Evolutionary conservation across 2,797 vertebrate genomes (phyloP).

Genomic region (Cryptoblepharus egeriae): DNA sequence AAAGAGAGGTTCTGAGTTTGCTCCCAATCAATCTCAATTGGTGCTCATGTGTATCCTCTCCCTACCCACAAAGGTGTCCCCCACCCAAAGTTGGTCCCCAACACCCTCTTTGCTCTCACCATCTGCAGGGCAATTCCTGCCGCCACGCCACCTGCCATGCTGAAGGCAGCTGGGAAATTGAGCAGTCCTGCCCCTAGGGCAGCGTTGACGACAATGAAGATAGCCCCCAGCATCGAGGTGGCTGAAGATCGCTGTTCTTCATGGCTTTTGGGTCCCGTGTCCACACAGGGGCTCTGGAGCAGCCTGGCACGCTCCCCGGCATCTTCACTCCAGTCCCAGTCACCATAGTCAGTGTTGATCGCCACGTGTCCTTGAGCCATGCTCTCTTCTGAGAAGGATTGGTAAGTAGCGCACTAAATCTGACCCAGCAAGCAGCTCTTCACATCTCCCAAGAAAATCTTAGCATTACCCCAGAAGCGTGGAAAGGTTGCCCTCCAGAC

Average conservation of each 20-base stretch:
- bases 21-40: too few relatives aligned
- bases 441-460: not conserved
- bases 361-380: constrained; percentile 78
- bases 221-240: constrained; percentile 84
- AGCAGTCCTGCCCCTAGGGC: constrained; percentile 94
- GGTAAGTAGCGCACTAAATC: not conserved
- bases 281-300: constrained; percentile 90
- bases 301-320: constrained; percentile 90
- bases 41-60: too few relatives aligned
- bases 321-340: constrained; percentile 84
- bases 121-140: constrained; percentile 89
- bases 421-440: too few relatives aligned
- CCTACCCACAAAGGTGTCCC: not conserved
- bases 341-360: constrained; percentile 86
- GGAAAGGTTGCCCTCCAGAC: accelerated
- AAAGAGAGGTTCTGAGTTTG: too few relatives aligned
- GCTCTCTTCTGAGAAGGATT: not conserved
- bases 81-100: not conserved
- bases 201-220: constrained; percentile 97
- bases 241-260: constrained; percentile 58
- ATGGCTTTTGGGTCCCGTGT: constrained; percentile 69
- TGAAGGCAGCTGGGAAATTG: constrained; percentile 96
- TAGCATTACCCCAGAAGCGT: not conserved
- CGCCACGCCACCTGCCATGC: constrained; percentile 88
- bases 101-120: constrained; percentile 78